Percentiles rank a stretch among this genome's conserved stretches.
These are phyloP conservation scores for Neria commutata DNA, from an alignment of 2,888 invertebrate species.

Conservation along the genomic window DNA sequence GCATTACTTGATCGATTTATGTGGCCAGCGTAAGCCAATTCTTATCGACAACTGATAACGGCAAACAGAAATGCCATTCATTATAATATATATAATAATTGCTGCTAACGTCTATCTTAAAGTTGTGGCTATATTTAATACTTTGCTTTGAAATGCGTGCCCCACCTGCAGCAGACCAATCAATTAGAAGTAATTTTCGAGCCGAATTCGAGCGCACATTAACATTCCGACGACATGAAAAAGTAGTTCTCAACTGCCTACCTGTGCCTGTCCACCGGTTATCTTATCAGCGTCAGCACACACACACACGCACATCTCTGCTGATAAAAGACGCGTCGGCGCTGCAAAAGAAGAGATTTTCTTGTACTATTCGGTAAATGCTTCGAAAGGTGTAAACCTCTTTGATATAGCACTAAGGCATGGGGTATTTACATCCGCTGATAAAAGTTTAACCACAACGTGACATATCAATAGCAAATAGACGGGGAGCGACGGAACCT, in stretches of 20 bases:
- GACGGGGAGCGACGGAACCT: no score
- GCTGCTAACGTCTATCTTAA: no score
- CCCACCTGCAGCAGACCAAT: no score
- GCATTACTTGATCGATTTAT: no score
- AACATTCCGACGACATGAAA: conserved; percentile 19
- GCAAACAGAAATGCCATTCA: no score
- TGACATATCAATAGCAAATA: neutral
- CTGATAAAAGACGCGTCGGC: conserved; percentile 37
- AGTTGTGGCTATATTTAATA: no score
- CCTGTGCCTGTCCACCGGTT: conserved; percentile 16
- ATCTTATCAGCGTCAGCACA: conserved; percentile 37
- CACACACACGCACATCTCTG: neutral
- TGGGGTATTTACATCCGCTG: no score
- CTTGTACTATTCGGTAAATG: no score
- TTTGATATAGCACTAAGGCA: neutral
- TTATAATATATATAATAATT: no score
- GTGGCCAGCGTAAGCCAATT: no score
- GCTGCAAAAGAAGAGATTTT: neutral
- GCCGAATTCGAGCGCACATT: neutral
- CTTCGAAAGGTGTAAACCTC: neutral
- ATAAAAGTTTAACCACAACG: neutral
- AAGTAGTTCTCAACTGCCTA: conserved; percentile 23
- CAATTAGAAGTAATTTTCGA: conserved; percentile 42
- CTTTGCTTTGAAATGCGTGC: no score
- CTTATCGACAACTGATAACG: no score